Evolutionary conservation across 1,140 invertebrate species (phyloP).

Genomic region (Cydia fagiglandana): DNA sequence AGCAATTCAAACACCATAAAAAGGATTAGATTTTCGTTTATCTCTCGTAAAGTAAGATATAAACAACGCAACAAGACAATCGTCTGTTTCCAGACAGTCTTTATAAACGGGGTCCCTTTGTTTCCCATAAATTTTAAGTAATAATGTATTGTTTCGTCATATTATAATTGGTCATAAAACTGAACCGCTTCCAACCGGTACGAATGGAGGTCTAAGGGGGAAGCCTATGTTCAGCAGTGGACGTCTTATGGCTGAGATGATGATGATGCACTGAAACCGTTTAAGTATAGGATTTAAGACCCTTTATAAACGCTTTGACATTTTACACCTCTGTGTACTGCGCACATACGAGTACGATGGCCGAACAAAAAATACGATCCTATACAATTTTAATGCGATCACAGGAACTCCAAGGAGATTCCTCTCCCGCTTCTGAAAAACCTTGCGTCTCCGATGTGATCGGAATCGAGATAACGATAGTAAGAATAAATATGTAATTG

Average conservation of each 20-base stretch:
- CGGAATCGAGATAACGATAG: constrained; percentile 55
- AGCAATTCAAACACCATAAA: too few species aligned
- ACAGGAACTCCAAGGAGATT: constrained; percentile 66
- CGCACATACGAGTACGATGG: constrained; percentile 42
- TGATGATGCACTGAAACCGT: too few species aligned
- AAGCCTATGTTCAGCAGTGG: too few species aligned
- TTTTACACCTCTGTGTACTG: constrained; percentile 18
- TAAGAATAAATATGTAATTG: constrained; percentile 31
- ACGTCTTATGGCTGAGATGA: too few species aligned
- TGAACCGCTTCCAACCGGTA: too few species aligned
- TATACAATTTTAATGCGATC: constrained; percentile 74
- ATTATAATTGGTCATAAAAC: too few species aligned
- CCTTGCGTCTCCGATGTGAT: constrained; percentile 52
- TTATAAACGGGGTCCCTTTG: too few species aligned
- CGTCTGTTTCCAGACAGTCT: not conserved
- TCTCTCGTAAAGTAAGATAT: not conserved
- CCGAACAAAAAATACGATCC: constrained; percentile 60
- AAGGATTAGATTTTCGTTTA: not conserved
- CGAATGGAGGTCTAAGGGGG: too few species aligned
- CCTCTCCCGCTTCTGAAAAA: constrained; percentile 53
- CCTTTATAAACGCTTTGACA: not conserved
- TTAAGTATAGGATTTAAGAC: too few species aligned
- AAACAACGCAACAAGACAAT: not conserved
- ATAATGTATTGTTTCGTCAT: too few species aligned
- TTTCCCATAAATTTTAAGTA: too few species aligned